These are phyloP conservation scores for Drosophila engyochracea DNA, from an alignment of 2,888 invertebrate species.

Conservation along the genomic window DNA sequence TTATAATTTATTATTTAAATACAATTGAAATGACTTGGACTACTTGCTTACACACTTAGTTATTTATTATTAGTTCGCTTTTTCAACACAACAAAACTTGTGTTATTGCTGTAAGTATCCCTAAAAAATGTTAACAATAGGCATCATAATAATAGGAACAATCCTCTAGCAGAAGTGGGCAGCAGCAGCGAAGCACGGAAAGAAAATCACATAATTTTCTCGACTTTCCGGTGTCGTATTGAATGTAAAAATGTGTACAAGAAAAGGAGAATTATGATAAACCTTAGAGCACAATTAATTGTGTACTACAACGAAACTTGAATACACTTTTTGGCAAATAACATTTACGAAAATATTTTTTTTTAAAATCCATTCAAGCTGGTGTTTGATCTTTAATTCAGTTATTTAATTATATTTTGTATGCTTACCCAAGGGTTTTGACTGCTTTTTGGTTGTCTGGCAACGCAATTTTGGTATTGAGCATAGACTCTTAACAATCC, in stretches of 20 bases:
- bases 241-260: constrained; percentile 23
- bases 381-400: neutral
- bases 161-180: constrained; percentile 13
- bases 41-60: too few relatives aligned
- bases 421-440: constrained; percentile 2
- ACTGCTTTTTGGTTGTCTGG: constrained; percentile 30
- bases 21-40: neutral
- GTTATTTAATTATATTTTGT: neutral
- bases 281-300: constrained; percentile 2
- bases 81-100: constrained; percentile 10
- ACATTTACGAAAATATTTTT: neutral
- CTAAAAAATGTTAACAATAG: constrained; percentile 29
- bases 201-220: constrained; percentile 50
- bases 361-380: neutral
- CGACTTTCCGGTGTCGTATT: constrained; percentile 51
- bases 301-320: neutral
- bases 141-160: constrained; percentile 17
- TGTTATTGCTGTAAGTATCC: neutral
- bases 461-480: constrained; percentile 26
- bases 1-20: neutral
- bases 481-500: constrained; percentile 24
- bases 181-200: constrained; percentile 39
- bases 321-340: constrained; percentile 22
- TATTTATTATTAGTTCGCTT: constrained; percentile 8
- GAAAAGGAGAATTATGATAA: constrained; percentile 28